These are phyloP conservation scores for Sitophilus oryzae DNA, from an alignment of 1,140 invertebrate genomes.

Conservation along the genomic window DNA sequence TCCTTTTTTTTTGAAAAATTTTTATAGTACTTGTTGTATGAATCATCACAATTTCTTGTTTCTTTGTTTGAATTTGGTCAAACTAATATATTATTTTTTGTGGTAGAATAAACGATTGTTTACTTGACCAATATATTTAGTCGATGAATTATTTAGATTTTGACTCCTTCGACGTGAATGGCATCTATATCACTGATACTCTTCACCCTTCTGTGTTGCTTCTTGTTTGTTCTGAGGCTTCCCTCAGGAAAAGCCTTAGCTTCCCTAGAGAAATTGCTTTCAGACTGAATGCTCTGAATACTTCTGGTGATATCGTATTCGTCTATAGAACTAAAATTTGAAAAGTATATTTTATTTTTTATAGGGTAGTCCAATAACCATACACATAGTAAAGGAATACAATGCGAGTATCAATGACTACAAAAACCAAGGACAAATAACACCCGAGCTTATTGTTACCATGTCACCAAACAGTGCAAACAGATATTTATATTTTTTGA, in stretches of 20 bases:
- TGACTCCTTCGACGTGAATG: constrained; percentile 22
- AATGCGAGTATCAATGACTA: no score
- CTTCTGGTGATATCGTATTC: constrained; percentile 33
- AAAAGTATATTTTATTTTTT: no score
- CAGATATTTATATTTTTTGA: no score
- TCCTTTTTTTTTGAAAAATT: background rate
- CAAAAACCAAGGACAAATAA: no score
- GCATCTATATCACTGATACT: constrained; percentile 65
- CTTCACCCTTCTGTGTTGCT: constrained; percentile 61
- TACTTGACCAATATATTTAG: no score
- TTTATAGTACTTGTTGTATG: background rate
- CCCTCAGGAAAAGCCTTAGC: constrained; percentile 17
- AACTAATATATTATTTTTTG: background rate
- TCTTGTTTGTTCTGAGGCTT: constrained; percentile 34
- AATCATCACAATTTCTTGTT: background rate
- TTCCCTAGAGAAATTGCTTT: constrained; percentile 21
- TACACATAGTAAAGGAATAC: no score
- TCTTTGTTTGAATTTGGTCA: background rate
- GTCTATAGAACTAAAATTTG: constrained; percentile 30
- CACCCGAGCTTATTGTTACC: no score
- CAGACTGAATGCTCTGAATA: constrained; percentile 22
- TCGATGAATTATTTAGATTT: constrained; percentile 14
- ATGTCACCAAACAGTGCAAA: no score
- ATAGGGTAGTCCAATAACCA: no score
- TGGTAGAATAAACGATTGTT: no score